These are phyloP conservation scores for Malacoctenus gilli DNA, from an alignment of 2,797 vertebrate genomes.

Conservation along the genomic window DNA sequence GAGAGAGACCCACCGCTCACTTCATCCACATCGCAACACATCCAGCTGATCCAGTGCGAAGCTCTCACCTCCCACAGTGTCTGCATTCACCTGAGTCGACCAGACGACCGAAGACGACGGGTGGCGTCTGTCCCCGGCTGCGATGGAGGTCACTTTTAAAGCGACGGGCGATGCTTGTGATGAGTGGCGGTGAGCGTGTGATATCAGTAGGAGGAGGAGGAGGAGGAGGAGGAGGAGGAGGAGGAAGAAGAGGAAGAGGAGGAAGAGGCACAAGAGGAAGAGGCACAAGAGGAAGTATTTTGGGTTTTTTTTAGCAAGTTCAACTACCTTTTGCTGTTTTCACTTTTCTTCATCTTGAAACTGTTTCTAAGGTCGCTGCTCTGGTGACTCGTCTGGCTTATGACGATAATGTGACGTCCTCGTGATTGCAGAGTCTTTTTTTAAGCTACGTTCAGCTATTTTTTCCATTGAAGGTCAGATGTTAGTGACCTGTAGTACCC, in stretches of 20 bases:
- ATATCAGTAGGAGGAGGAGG: slow-evolving; percentile 54
- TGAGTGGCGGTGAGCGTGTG: slow-evolving; percentile 21
- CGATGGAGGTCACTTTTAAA: slow-evolving; percentile 49
- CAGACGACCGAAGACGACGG: slow-evolving; percentile 20
- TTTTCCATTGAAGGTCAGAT: slow-evolving; percentile 7
- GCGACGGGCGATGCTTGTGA: slow-evolving; percentile 35
- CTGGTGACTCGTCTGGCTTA: slow-evolving; percentile 1
- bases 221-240: slow-evolving; percentile 25
- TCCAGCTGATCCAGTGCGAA: slow-evolving; percentile 6
- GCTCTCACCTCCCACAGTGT: slow-evolving; percentile 56
- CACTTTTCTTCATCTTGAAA: slow-evolving; percentile 19
- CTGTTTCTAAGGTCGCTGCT: slow-evolving; percentile 18
- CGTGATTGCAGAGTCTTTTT: slow-evolving; percentile 28
- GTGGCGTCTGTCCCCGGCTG: slow-evolving; percentile 17
- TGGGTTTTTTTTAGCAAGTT: slow-evolving; percentile 15
- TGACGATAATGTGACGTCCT: slow-evolving; percentile 30
- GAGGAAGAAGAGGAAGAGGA: slow-evolving; percentile 26
- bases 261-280: slow-evolving; percentile 42
- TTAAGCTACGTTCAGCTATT: not conserved
- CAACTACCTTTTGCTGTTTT: slow-evolving; percentile 19
- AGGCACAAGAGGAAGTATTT: no score
- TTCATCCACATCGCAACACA: not conserved
- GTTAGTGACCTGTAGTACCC: slow-evolving; percentile 5
- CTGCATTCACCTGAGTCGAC: slow-evolving; percentile 46
- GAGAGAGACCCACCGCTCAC: slow-evolving; percentile 23